Evolutionary conservation across 2,797 vertebrate species (phyloP), one percentile per base, ranked within the genome.

Genomic region (Tapera naevia): DNA sequence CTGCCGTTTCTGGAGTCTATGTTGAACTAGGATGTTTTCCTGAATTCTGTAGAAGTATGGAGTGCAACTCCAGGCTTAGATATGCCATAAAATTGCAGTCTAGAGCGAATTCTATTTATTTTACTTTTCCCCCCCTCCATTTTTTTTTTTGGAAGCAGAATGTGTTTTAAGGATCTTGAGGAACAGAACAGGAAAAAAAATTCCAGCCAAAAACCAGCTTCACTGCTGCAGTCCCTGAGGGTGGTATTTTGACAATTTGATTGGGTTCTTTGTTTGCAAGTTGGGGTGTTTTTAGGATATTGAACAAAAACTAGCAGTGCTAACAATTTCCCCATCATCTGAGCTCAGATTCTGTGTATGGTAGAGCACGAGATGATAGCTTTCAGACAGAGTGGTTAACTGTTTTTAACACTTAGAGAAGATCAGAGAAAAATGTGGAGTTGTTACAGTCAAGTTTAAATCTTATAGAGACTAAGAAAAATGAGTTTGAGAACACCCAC

Each of bases 11-110:
- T 93, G 79, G 43, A 88, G 65, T 71, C 6, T 70, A 7, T 45
- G n/a, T 94, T 92, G 72, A 51, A 35, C 53, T 54, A 50, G 85
- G 60, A 91, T 93, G 66, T 93, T 92, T 75, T 65, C 69, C 46
- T 65, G 19, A 83, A 56, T 87, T 41, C 66, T 88, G 21, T 11
- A 39, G 6, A 91, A 82, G 37, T 62, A 92, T 28, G 37, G 79
- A n/a, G 37, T 67, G 57, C 61, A 89, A 58, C 45, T 93, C 62
- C 11, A 4, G 83, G 51, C 51, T 89, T 92, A 85, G 51, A 25
- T 83, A 22, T 7, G 3, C 41, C 33, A 27, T 83, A 15, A 48
- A 67, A 51, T 74, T 51, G 84, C 46, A 82, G 57, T 78, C 65
- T 80, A 61, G 45, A 92, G 23, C 28, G 78, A 91, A 54, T 80